These are phyloP conservation scores for Leucopternis melanops DNA, from an alignment of 2,113 vertebrate species.

Conservation along the genomic window DNA sequence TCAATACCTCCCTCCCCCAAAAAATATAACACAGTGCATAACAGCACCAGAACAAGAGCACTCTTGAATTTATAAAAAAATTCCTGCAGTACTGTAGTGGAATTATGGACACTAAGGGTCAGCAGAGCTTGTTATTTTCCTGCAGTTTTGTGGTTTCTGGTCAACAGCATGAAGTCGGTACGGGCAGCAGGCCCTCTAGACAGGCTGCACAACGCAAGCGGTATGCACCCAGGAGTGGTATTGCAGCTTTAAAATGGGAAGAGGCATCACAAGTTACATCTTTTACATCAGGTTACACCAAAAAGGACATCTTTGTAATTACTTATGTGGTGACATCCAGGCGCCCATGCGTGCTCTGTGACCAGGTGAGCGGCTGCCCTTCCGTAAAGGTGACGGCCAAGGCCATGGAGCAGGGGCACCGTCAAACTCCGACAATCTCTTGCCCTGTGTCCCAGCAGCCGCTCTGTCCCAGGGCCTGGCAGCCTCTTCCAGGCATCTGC, in stretches of 20 bases:
- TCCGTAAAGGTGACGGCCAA: neutral
- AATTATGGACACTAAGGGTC: neutral
- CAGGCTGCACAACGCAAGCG: neutral
- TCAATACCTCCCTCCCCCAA: neutral
- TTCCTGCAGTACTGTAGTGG: neutral
- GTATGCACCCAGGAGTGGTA: neutral
- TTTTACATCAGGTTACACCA: neutral
- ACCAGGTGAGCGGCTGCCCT: neutral
- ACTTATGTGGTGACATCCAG: neutral
- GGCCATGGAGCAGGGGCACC: neutral
- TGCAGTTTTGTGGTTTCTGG: neutral
- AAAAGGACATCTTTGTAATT: neutral
- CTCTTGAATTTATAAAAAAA: neutral
- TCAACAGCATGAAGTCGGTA: neutral
- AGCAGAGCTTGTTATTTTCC: neutral
- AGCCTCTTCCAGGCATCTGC: neutral
- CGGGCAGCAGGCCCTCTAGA: neutral
- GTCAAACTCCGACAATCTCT: neutral
- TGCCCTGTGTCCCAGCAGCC: neutral
- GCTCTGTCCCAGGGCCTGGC: neutral
- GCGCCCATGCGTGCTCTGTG: neutral
- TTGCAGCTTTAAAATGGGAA: neutral
- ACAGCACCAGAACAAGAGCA: neutral
- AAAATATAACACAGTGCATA: accelerated
- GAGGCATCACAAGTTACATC: neutral